These are phyloP conservation scores for Polypedilum pembai DNA, from an alignment of 1,140 invertebrate genomes.

Conservation along the genomic window DNA sequence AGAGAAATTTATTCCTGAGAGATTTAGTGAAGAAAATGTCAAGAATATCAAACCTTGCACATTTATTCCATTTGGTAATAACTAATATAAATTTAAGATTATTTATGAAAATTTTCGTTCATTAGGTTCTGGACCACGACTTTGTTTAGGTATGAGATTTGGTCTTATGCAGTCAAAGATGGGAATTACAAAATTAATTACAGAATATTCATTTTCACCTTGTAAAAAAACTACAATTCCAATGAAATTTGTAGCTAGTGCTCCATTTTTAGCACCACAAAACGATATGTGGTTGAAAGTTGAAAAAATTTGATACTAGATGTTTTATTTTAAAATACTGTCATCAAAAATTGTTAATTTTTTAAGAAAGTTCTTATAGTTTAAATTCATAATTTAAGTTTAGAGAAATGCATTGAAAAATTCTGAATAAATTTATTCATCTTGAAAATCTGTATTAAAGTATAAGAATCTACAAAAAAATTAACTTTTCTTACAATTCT, in stretches of 20 bases:
- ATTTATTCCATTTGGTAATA: constrained; percentile 57
- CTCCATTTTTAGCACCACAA: constrained; percentile 37
- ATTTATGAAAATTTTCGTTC: constrained; percentile 32
- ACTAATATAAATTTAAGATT: constrained; percentile 52
- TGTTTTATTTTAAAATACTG: too few species aligned
- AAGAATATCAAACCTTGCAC: constrained; percentile 46
- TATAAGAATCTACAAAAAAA: too few species aligned
- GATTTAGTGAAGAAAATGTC: constrained; percentile 51
- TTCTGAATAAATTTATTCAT: too few species aligned
- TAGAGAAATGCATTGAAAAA: too few species aligned
- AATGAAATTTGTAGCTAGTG: constrained; percentile 33
- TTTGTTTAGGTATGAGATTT: constrained; percentile 44
- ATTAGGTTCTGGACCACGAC: constrained; percentile 34
- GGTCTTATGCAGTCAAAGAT: constrained; percentile 45
- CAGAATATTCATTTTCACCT: constrained; percentile 32
- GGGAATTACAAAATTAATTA: constrained; percentile 35
- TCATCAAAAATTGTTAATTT: too few species aligned
- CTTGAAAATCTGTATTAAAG: too few species aligned
- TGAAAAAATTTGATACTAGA: background rate
- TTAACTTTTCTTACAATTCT: too few species aligned
- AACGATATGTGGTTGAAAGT: constrained; percentile 39
- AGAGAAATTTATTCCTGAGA: constrained; percentile 50
- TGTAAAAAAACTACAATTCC: constrained; percentile 33
- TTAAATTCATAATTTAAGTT: too few species aligned
- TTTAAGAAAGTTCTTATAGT: too few species aligned